A percentile compares a stretch with the other conserved stretches of the same genome.
Conservation (phyloP, 2,113 vertebrate genomes). For the Laticauda laticaudata region DNA sequence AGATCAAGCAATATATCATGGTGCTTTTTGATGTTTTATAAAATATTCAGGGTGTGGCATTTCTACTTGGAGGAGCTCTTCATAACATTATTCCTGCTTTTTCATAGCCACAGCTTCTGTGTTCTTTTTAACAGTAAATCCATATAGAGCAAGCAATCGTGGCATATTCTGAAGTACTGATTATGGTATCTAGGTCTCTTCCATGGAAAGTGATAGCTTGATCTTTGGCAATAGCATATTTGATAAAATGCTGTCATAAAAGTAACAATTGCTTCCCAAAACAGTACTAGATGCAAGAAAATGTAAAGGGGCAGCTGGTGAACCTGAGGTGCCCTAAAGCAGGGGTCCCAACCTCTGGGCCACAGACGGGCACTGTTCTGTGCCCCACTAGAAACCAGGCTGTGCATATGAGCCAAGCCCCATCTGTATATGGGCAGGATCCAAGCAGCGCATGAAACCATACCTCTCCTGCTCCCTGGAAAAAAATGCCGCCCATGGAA, state of each 20-base stretch:
- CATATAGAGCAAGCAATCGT: background rate
- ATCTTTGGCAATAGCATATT: background rate
- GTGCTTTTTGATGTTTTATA: background rate
- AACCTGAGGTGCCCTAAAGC: background rate
- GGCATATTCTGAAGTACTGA: background rate
- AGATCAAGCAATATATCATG: background rate
- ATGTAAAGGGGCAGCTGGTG: background rate
- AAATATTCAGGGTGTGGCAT: background rate
- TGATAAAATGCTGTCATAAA: background rate
- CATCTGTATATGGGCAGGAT: background rate
- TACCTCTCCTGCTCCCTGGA: background rate
- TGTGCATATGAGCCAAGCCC: background rate
- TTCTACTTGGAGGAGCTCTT: background rate
- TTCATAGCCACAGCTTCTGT: background rate
- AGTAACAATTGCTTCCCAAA: background rate
- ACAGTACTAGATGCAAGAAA: background rate
- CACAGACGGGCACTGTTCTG: fast-evolving
- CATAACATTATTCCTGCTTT: background rate
- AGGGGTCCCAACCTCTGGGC: background rate
- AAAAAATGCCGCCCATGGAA: background rate
- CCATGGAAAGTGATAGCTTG: background rate
- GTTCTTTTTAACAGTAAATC: background rate
- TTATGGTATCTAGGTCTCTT: background rate
- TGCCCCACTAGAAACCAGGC: background rate
- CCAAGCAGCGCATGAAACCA: background rate